phyloP scores from a whole-genome alignment of 2,888 invertebrate genomes.

The Anodontia alba region DNA sequence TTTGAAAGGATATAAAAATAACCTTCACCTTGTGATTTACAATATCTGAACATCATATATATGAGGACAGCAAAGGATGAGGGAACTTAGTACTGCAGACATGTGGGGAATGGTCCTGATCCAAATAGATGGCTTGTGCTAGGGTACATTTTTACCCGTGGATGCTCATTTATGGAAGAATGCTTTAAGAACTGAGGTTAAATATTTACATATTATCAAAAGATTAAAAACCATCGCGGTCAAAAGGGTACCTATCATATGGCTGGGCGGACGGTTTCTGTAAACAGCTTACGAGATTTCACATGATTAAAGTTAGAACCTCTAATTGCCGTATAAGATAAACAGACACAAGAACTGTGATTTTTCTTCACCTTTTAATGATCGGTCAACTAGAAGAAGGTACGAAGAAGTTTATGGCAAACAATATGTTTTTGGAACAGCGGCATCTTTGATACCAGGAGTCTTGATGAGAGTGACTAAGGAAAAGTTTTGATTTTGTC shows the following conservation, averaged over 20 bases:
- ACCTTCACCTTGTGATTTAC: too few relatives aligned
- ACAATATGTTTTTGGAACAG: not conserved
- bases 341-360: not conserved
- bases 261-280: not conserved
- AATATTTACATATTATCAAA: constrained; percentile 13
- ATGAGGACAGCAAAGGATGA: too few relatives aligned
- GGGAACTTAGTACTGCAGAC: too few relatives aligned
- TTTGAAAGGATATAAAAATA: too few relatives aligned
- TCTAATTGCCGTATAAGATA: constrained; percentile 16
- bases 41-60: too few relatives aligned
- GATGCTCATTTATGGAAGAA: not conserved
- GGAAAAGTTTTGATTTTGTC: not conserved
- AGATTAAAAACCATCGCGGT: constrained; percentile 18
- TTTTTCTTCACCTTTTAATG: not conserved
- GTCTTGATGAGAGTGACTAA: not conserved
- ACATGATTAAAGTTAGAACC: constrained; percentile 16
- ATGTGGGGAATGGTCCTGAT: too few relatives aligned
- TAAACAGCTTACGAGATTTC: constrained; percentile 7
- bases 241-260: constrained; percentile 12
- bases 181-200: not conserved
- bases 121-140: too few relatives aligned
- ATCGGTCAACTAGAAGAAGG: constrained; percentile 10
- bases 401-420: not conserved
- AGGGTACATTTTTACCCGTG: too few relatives aligned
- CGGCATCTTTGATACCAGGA: not conserved